Evolutionary conservation across 2,888 invertebrate species (phyloP).

Genomic region (Drosophila buzzatii): DNA sequence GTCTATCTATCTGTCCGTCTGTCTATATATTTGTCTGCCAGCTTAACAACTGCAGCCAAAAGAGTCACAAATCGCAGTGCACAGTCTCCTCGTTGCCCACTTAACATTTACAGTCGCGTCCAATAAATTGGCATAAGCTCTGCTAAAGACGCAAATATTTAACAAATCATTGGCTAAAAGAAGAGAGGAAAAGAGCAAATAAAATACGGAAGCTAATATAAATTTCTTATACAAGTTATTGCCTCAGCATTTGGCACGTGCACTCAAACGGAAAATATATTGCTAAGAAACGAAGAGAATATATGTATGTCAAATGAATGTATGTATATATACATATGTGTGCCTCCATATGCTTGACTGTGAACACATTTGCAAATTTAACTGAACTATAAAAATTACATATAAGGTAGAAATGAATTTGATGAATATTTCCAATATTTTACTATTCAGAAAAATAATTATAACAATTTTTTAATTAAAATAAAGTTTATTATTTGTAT

Average conservation of each 20-base stretch:
- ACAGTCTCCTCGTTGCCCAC: neutral
- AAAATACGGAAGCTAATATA: conserved; percentile 52
- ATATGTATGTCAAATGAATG: neutral
- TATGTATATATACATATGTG: conserved; percentile 29
- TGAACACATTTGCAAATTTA: neutral
- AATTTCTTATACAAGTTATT: conserved; percentile 67
- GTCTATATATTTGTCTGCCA: conserved; percentile 39
- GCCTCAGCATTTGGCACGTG: conserved; percentile 70
- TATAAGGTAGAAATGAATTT: neutral
- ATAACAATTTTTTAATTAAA: neutral
- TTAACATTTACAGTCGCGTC: conserved; percentile 14
- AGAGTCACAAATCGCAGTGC: conserved; percentile 7
- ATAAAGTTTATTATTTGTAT: neutral
- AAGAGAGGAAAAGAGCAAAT: conserved; percentile 10
- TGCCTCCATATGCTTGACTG: neutral
- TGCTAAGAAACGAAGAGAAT: conserved; percentile 19
- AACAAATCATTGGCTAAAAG: neutral
- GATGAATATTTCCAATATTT: neutral
- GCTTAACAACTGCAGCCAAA: conserved; percentile 19
- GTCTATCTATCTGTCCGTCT: conserved; percentile 13
- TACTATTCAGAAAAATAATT: neutral
- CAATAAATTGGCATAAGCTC: conserved; percentile 48
- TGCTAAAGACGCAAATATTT: conserved; percentile 11
- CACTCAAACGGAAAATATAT: conserved; percentile 64
- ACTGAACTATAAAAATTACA: neutral